Evolutionary conservation across 2,888 invertebrate species (phyloP), one percentile per base, ranked within the genome.

Genomic region (Andricus quercusramuli): DNA sequence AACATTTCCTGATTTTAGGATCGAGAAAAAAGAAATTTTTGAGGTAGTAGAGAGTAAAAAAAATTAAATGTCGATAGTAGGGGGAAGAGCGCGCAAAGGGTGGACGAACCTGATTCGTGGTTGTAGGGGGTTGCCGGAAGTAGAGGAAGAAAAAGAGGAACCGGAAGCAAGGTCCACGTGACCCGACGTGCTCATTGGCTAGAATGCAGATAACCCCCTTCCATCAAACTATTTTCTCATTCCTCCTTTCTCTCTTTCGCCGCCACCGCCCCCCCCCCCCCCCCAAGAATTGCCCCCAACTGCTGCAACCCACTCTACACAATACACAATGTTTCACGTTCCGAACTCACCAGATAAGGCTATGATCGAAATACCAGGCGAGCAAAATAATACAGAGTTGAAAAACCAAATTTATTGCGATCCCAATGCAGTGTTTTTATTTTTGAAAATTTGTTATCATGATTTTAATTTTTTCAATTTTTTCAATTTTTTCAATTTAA

Each of bases 171-270:
- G 81, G 84, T 81, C 84, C 80, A 80, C 80, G 81, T 79, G 85
- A 83, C 79, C 83, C 85, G 86, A 84, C 80, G 84, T 89, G 89
- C 85, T 89, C 89, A 89, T 89, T 86, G 90, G 86, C 89, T 89
- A 89, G 90, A 90, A 90, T 88, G 88, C 86, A 89, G 89, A 89
- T 89, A 90, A 85, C 83, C 47, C 47, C 44, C 6, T 2, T 15
- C 44, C 44, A 2, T 3, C 79, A 81, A 79, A 70, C 83, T 79
- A 79, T 82, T 80, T 82, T 79, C 78, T 62, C 68, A 37, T 29
- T 29, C 51, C 77, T 67, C 65, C 41, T 67, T 59, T 70, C 51
- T 70, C 78, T 79, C 74, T n/a, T 62, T 66, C 74, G 62, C 74
- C 68, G 67, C 79, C 80, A 78, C 56, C 78, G 74, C 66, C 41